Conservation (phyloP, 2,888 invertebrate genomes). For the Sesia apiformis region DNA sequence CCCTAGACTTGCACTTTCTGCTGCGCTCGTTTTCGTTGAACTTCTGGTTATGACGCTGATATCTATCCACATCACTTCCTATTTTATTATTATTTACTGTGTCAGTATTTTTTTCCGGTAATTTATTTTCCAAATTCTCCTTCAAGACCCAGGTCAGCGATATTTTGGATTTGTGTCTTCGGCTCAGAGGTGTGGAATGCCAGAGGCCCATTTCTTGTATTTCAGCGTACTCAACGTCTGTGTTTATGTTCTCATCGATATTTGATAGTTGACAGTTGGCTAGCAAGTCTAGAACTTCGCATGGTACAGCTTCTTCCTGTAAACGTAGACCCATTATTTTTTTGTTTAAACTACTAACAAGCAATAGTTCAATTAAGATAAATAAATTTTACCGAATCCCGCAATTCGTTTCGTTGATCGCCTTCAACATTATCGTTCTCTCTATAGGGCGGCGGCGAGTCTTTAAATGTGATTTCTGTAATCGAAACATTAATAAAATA, state of each 20-base stretch:
- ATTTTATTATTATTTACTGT: conserved; percentile 22
- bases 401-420: conserved; percentile 10
- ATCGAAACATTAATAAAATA: neutral
- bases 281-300: conserved; percentile 54
- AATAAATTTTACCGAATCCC: conserved; percentile 9
- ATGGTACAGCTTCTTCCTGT: conserved; percentile 35
- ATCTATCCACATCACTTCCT: conserved; percentile 26
- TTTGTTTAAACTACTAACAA: no score
- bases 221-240: conserved; percentile 55
- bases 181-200: conserved; percentile 62
- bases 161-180: conserved; percentile 76
- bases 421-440: conserved; percentile 37
- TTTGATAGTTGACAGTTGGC: conserved; percentile 43
- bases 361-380: neutral
- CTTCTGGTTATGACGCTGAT: conserved; percentile 26
- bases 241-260: conserved; percentile 26
- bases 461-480: conserved; percentile 55
- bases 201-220: conserved; percentile 65
- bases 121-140: conserved; percentile 72
- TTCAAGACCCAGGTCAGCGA: conserved; percentile 84
- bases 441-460: conserved; percentile 57
- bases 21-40: conserved; percentile 35
- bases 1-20: conserved; percentile 39
- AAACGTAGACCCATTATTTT: conserved; percentile 9
- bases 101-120: conserved; percentile 32